Percentiles rank a stretch among this genome's conserved stretches.
These are phyloP conservation scores for Mesorhabditis spiculigera DNA, from an alignment of 2,888 invertebrate species.

Conservation along the genomic window DNA sequence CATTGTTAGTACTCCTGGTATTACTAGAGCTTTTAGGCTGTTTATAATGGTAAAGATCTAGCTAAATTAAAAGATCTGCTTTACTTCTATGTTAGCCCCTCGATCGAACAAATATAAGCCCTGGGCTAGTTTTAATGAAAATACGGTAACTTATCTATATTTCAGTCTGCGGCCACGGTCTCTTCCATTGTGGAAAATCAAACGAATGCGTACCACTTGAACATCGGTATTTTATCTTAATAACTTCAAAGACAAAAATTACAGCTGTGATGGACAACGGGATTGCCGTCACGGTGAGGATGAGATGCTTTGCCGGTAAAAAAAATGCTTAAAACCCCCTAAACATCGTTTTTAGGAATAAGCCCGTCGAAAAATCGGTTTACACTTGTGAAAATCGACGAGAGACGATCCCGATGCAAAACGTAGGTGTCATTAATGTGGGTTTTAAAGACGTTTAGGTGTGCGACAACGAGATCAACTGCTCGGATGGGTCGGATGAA, in stretches of 20 bases:
- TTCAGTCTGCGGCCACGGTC: constrained; percentile 51
- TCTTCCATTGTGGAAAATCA: constrained; percentile 52
- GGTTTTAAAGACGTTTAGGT: constrained; percentile 31
- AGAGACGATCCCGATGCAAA: constrained; percentile 20
- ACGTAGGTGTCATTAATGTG: constrained; percentile 46
- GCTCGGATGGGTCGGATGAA: constrained; percentile 55
- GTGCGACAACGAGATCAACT: constrained; percentile 51
- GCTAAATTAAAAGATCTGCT: too few species aligned
- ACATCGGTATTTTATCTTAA: constrained; percentile 17
- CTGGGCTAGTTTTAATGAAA: neutral
- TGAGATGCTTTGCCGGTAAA: constrained; percentile 50
- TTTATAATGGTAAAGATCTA: too few species aligned
- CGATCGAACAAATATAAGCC: too few species aligned
- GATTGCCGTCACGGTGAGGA: constrained; percentile 57
- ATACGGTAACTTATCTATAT: neutral
- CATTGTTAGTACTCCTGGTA: too few species aligned
- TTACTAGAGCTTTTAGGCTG: too few species aligned
- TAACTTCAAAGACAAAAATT: too few species aligned
- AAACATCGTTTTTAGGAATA: neutral
- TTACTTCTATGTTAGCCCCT: too few species aligned
- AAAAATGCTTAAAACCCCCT: constrained; percentile 8
- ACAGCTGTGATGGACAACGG: constrained; percentile 47
- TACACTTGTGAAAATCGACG: neutral
- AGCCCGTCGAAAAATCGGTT: neutral
- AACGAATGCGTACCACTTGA: constrained; percentile 50